Percentiles rank a stretch among this genome's conserved stretches.
These are phyloP conservation scores for Colletes gigas DNA, from an alignment of 1,140 invertebrate genomes.

Conservation along the genomic window DNA sequence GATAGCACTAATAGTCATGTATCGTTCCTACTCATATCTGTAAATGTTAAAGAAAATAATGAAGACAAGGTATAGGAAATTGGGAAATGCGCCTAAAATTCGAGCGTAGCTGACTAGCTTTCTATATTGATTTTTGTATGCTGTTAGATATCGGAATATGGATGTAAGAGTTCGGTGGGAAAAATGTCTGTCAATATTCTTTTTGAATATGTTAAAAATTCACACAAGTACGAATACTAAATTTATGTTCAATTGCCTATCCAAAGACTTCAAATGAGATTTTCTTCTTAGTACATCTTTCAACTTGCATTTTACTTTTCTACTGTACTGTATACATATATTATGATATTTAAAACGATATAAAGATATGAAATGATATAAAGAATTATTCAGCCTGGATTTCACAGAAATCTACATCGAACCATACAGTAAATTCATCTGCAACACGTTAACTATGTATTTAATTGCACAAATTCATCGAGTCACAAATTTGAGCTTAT, in stretches of 20 bases:
- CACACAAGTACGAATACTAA: not conserved
- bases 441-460: too few relatives aligned
- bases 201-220: not conserved
- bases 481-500: not conserved
- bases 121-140: slow-evolving; percentile 65
- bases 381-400: too few relatives aligned
- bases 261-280: too few relatives aligned
- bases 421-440: too few relatives aligned
- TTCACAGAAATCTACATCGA: too few relatives aligned
- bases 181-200: slow-evolving; percentile 32
- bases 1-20: slow-evolving; percentile 61
- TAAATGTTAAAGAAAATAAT: slow-evolving; percentile 53
- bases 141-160: slow-evolving; percentile 55
- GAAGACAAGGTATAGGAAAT: slow-evolving; percentile 33
- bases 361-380: too few relatives aligned
- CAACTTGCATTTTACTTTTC: too few relatives aligned
- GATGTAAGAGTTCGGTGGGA: slow-evolving; percentile 27
- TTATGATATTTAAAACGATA: too few relatives aligned
- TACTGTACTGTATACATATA: too few relatives aligned
- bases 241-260: not conserved
- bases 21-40: slow-evolving; percentile 58
- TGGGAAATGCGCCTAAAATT: slow-evolving; percentile 67
- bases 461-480: too few relatives aligned
- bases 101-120: slow-evolving; percentile 72
- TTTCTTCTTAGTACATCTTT: too few relatives aligned